Conservation (phyloP, 2,888 invertebrate genomes). For the Eulithis testata region DNA sequence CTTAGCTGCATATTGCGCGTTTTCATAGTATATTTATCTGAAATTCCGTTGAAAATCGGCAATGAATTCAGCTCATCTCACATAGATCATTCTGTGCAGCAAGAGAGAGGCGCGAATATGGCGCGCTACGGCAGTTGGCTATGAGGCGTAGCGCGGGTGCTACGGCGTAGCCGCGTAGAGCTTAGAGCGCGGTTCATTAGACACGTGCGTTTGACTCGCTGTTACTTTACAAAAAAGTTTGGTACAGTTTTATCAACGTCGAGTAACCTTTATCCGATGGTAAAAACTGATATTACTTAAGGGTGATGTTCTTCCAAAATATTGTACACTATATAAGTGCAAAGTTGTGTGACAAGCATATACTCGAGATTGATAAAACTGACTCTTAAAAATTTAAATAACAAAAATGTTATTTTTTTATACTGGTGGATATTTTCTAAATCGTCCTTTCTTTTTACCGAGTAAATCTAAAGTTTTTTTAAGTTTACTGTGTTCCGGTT, state of each 20-base stretch:
- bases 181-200: constrained; percentile 46
- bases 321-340: too few relatives aligned
- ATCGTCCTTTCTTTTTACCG: too few relatives aligned
- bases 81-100: constrained; percentile 36
- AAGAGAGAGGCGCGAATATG: constrained; percentile 64
- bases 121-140: constrained; percentile 73
- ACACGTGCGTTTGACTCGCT: constrained; percentile 54
- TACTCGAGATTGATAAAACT: too few relatives aligned
- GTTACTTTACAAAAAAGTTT: constrained; percentile 18
- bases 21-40: not conserved
- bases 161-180: constrained; percentile 55
- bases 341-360: too few relatives aligned
- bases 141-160: constrained; percentile 70
- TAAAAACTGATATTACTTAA: too few relatives aligned
- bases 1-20: constrained; percentile 9
- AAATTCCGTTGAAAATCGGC: constrained; percentile 7
- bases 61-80: constrained; percentile 34
- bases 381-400: too few relatives aligned
- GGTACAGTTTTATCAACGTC: not conserved
- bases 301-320: too few relatives aligned
- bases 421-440: too few relatives aligned
- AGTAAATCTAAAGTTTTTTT: too few relatives aligned
- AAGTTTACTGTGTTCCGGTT: too few relatives aligned
- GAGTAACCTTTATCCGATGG: too few relatives aligned
- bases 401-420: too few relatives aligned